phyloP scores from a whole-genome alignment of 1,140 invertebrate genomes.

The Nebria ingens region DNA sequence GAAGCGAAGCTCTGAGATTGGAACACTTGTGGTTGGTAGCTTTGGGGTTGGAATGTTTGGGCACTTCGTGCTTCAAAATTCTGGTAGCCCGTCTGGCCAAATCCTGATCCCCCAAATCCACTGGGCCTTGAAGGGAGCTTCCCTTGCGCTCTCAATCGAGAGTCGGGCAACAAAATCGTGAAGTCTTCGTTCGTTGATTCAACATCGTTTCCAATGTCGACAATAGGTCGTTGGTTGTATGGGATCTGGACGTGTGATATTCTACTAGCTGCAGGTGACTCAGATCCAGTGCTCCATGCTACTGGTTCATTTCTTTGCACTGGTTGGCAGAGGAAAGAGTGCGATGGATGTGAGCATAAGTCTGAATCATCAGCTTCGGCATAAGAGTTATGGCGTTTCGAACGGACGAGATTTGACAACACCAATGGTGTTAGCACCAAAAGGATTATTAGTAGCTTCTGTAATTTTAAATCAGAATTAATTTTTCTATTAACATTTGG shows the following conservation, averaged over 20 bases:
- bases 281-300: not conserved
- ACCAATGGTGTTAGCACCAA: not conserved
- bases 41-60: not conserved
- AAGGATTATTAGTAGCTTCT: not conserved
- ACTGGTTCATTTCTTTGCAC: not conserved
- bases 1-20: not conserved
- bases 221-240: not conserved
- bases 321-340: slow-evolving; percentile 1
- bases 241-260: not conserved
- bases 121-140: not conserved
- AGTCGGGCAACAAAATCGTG: not conserved
- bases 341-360: slow-evolving; percentile 9
- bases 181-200: slow-evolving; percentile 1
- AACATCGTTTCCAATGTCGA: not conserved
- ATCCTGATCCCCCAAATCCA: no score
- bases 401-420: not conserved
- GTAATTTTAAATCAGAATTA: not conserved
- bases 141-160: not conserved
- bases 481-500: not conserved
- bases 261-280: not conserved
- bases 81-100: no score
- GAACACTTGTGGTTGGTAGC: not conserved
- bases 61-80: no score
- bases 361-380: not conserved
- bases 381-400: not conserved